Evolutionary conservation across 2,888 invertebrate genomes (phyloP).

Genomic region (Diarsia mendica): DNA sequence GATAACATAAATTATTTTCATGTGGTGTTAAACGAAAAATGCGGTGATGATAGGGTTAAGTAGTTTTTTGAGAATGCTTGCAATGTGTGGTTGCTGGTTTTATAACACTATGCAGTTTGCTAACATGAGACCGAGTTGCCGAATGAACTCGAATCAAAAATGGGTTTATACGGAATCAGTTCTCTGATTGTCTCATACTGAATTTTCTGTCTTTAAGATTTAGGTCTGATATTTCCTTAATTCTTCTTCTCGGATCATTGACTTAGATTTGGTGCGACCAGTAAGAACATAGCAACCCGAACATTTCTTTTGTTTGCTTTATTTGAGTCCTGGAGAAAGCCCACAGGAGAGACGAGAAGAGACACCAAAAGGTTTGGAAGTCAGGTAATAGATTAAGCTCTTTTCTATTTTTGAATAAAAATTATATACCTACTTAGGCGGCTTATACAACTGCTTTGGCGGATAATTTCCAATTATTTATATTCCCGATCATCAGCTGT

Average conservation of each 20-base stretch:
- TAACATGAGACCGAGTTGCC: background rate
- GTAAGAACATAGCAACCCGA: too few species aligned
- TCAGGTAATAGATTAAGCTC: too few species aligned
- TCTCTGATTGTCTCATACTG: background rate
- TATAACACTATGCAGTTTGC: too few species aligned
- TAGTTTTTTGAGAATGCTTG: conserved; percentile 25
- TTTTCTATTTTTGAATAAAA: background rate
- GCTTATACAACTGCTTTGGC: background rate
- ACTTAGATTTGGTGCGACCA: too few species aligned
- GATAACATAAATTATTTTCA: conserved; percentile 49
- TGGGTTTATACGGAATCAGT: background rate
- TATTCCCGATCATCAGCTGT: background rate
- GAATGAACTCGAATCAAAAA: background rate
- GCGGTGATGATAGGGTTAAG: conserved; percentile 12
- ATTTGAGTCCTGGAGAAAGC: too few species aligned
- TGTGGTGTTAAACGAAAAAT: conserved; percentile 30
- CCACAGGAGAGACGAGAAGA: too few species aligned
- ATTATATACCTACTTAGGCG: background rate
- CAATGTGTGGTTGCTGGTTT: background rate
- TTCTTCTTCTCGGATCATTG: too few species aligned
- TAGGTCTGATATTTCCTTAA: too few species aligned
- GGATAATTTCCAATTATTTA: background rate
- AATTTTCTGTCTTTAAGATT: background rate
- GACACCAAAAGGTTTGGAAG: too few species aligned
- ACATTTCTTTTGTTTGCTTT: too few species aligned